These are phyloP conservation scores for Platysteira castanea DNA, from an alignment of 2,113 vertebrate species.

Conservation along the genomic window DNA sequence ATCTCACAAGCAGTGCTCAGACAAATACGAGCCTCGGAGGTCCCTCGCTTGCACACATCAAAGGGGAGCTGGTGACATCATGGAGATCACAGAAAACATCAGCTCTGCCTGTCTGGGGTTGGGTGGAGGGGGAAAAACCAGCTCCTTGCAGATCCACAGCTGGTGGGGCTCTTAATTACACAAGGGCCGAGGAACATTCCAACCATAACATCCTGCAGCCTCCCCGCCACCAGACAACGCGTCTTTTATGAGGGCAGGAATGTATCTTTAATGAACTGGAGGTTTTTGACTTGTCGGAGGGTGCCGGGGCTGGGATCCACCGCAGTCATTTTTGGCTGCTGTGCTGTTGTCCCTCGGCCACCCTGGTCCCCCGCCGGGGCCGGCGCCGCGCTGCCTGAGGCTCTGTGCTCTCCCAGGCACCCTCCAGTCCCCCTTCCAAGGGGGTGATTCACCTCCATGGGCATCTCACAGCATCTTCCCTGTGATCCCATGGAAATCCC, in stretches of 20 bases:
- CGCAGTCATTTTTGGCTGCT: accelerated
- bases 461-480: background rate
- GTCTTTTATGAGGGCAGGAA: background rate
- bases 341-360: accelerated
- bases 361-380: accelerated
- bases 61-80: conserved; percentile 32
- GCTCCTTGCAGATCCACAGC: conserved; percentile 5
- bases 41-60: background rate
- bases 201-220: conserved; percentile 60
- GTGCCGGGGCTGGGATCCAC: background rate
- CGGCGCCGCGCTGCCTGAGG: accelerated
- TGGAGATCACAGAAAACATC: conserved; percentile 9
- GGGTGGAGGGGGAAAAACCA: background rate
- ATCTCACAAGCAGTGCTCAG: background rate
- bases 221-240: conserved; percentile 20
- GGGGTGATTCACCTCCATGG: background rate
- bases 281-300: background rate
- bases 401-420: accelerated
- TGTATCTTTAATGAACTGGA: conserved; percentile 47
- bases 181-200: conserved; percentile 33
- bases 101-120: background rate
- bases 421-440: background rate
- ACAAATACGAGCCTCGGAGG: background rate
- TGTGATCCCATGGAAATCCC: accelerated
- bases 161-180: conserved; percentile 17